phyloP scores from a whole-genome alignment of 2,797 vertebrate species.

The Telmatherina bonti region DNA sequence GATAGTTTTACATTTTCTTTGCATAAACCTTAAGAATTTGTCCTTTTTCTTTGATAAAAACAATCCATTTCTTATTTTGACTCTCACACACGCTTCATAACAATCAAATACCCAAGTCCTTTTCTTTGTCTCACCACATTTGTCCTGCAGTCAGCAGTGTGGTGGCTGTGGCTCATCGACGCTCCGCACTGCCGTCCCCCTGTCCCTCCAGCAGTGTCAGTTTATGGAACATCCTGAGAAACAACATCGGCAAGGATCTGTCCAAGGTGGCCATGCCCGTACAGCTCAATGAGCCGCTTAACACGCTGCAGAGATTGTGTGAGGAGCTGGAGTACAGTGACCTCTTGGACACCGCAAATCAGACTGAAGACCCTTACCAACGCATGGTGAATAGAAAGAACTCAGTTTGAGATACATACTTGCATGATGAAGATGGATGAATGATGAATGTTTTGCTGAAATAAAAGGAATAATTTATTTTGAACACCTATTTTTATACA shows the following conservation, averaged over 20 bases:
- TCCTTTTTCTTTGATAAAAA: not conserved
- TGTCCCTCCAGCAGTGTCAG: slow-evolving; percentile 90
- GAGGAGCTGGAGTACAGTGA: slow-evolving; percentile 97
- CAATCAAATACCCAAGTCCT: not conserved
- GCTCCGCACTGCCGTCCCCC: slow-evolving; percentile 85
- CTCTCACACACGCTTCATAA: not conserved
- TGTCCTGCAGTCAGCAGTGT: slow-evolving; percentile 61
- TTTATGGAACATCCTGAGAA: slow-evolving; percentile 95
- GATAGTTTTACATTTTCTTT: slow-evolving; percentile 16
- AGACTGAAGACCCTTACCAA: slow-evolving; percentile 83
- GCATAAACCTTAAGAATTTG: not conserved
- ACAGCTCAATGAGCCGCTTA: slow-evolving; percentile 94
- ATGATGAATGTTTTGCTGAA: not conserved
- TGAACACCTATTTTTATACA: slow-evolving; percentile 13
- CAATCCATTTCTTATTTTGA: not conserved
- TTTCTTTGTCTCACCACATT: not conserved
- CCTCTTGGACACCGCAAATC: slow-evolving; percentile 90
- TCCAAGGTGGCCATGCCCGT: slow-evolving; percentile 99
- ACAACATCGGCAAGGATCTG: slow-evolving; percentile 98
- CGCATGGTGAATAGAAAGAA: slow-evolving; percentile 87
- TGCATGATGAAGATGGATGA: not conserved
- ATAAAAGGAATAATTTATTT: not conserved
- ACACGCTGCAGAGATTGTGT: slow-evolving; percentile 94
- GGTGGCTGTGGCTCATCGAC: slow-evolving; percentile 47
- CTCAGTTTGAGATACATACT: not conserved